Conservation (phyloP, 92 coral and sea anemone genomes). For the Isaurus tuberculatus region DNA sequence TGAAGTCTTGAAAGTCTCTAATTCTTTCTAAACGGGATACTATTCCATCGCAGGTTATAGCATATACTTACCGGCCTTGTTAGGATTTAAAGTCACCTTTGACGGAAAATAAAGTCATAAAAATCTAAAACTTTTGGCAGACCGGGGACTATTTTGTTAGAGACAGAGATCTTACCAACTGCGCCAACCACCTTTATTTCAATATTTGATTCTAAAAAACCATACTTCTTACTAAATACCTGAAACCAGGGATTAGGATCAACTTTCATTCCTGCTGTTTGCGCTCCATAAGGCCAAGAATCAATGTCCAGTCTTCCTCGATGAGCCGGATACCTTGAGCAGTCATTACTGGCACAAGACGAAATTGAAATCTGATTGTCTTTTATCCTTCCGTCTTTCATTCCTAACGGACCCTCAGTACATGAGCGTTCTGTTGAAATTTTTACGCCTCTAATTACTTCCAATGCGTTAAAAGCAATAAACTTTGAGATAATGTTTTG, state of each 20-base stretch:
- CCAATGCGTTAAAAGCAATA: too few species aligned
- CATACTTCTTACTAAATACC: not conserved
- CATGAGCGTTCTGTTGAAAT: not conserved
- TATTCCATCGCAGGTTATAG: too few species aligned
- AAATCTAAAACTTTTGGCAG: too few species aligned
- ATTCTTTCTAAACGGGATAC: too few species aligned
- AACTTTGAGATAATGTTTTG: too few species aligned
- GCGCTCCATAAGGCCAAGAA: not conserved
- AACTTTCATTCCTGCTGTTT: not conserved
- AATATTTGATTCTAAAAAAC: not conserved
- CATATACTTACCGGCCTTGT: too few species aligned
- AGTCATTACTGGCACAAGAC: not conserved
- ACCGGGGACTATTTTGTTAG: too few species aligned
- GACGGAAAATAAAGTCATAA: too few species aligned
- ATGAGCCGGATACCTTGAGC: not conserved
- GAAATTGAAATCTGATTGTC: conserved; percentile 21
- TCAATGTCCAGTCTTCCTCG: conserved; percentile 2
- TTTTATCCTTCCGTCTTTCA: conserved; percentile 14
- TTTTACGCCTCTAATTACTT: not conserved
- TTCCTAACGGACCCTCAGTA: not conserved
- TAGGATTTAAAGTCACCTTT: too few species aligned
- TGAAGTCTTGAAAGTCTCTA: too few species aligned
- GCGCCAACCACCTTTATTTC: too few species aligned
- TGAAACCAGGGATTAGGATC: conserved; percentile 25
- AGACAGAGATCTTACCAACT: too few species aligned